Evolutionary conservation across 1,140 invertebrate species (phyloP).

Genomic region (Dendrolimus kikuchii): DNA sequence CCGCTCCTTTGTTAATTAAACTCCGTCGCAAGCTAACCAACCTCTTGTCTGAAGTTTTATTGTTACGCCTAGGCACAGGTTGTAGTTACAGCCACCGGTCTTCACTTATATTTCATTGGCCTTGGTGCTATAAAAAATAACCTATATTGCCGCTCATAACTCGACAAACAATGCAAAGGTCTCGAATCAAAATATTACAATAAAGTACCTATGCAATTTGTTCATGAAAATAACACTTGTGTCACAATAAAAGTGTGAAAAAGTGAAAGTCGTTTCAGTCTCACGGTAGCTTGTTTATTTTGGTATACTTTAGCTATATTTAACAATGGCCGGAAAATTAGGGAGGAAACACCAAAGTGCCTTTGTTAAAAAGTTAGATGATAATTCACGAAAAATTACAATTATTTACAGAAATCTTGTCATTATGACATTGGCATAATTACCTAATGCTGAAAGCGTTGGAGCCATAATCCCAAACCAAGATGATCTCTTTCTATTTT

Average conservation of each 20-base stretch:
- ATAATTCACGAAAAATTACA: too few species aligned
- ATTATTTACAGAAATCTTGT: too few species aligned
- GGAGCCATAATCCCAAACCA: too few species aligned
- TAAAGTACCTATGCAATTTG: conserved; percentile 5
- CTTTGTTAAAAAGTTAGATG: too few species aligned
- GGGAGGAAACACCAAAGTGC: too few species aligned
- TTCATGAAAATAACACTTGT: conserved; percentile 9
- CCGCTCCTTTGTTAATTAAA: conserved; percentile 26
- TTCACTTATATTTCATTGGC: conserved; percentile 27
- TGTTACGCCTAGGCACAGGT: conserved; percentile 14
- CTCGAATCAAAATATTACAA: conserved; percentile 1
- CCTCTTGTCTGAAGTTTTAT: conserved; percentile 34
- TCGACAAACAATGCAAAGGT: not conserved
- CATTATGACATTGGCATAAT: too few species aligned
- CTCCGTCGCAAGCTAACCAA: conserved; percentile 16
- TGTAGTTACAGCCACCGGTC: conserved; percentile 11
- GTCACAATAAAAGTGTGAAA: conserved; percentile 6
- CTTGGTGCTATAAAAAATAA: conserved; percentile 35
- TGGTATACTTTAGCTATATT: too few species aligned
- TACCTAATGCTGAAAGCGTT: too few species aligned
- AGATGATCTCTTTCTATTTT: too few species aligned
- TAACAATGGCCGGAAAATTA: too few species aligned
- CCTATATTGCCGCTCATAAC: conserved; percentile 12
- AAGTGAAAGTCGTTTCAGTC: conserved; percentile 20
- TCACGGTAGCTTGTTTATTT: not conserved